Percentiles rank a stretch among this genome's conserved stretches.
Evolutionary conservation across 1,140 invertebrate genomes (phyloP).

Genomic region (Drosophila setifemur): DNA sequence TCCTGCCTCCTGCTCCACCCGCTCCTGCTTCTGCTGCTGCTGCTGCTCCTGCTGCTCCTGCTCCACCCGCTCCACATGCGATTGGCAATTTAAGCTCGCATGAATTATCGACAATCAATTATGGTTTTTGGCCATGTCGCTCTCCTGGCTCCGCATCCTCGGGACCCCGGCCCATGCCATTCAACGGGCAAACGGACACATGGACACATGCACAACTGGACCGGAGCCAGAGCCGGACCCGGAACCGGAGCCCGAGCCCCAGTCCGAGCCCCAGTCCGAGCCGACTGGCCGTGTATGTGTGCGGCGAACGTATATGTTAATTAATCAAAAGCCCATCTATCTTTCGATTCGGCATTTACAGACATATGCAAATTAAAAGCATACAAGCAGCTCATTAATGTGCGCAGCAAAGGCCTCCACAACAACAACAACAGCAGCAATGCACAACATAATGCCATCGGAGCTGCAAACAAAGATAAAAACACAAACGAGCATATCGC

Average conservation of each 20-base stretch:
- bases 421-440: conserved; percentile 14
- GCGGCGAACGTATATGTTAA: conserved; percentile 57
- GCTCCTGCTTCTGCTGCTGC: not conserved
- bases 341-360: conserved; percentile 76
- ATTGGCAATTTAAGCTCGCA: conserved; percentile 79
- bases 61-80: conserved; percentile 41
- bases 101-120: conserved; percentile 80
- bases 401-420: conserved; percentile 43
- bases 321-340: conserved; percentile 79
- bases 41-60: not conserved
- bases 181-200: not conserved
- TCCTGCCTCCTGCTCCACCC: not conserved
- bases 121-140: conserved; percentile 73
- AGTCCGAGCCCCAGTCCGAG: not conserved
- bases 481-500: not conserved
- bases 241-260: not conserved
- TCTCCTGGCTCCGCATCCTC: conserved; percentile 27
- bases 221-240: not conserved
- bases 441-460: not conserved
- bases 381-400: conserved; percentile 79
- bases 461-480: not conserved
- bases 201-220: not conserved
- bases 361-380: conserved; percentile 79
- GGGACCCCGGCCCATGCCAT: conserved; percentile 4
- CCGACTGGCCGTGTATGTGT: conserved; percentile 3